Evolutionary conservation across 2,113 vertebrate genomes (phyloP), one percentile per base, ranked within the genome.

Genomic region (Carassius carassius): DNA sequence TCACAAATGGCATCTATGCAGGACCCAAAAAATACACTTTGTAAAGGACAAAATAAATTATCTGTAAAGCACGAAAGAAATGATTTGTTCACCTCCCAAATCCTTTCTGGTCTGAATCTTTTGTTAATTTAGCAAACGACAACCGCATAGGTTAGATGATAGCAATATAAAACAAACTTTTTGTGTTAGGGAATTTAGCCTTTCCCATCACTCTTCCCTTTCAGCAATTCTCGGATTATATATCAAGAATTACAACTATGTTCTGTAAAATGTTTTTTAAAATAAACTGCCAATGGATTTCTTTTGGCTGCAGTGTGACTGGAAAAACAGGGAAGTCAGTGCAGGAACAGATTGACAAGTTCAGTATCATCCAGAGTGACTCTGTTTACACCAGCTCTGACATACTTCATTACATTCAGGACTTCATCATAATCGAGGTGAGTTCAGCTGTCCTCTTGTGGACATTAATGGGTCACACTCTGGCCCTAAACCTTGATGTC

Each of bases 271-370:
- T 21, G 54, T 56, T 29, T 51, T 51, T 75, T 3, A 56, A 56
- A 56, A 56, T 8, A 56, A 19, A 56, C 17, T 19, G 6, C 7
- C 19, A 56, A 21, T 56, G 54, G 14, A 5, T 76, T 76, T 35
- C 3, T 75, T 29, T 54, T 56, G 47, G 16, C 25, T 76, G 0
- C 2, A 78, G 75, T 78, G 32, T 78, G 4, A 11, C 0, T 37
- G 54, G 29, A 56, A 78, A 60, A 77, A 77, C 75, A 77, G 75
- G 17, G 5, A 78, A 6, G 3, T 78, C 75, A 14, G 29, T 58
- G 75, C 75, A 78, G 29, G 54, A 78, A 58, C 51, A 78, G 29
- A 21, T 60, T n/a, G 29, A 78, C 0, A 78, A 58, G 2, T 78
- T 78, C 32, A 78, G 29, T 21, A 37, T 78, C 17, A 60, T 60